Conservation (phyloP, 2,113 vertebrate species). For the Pampusana beccarii region DNA sequence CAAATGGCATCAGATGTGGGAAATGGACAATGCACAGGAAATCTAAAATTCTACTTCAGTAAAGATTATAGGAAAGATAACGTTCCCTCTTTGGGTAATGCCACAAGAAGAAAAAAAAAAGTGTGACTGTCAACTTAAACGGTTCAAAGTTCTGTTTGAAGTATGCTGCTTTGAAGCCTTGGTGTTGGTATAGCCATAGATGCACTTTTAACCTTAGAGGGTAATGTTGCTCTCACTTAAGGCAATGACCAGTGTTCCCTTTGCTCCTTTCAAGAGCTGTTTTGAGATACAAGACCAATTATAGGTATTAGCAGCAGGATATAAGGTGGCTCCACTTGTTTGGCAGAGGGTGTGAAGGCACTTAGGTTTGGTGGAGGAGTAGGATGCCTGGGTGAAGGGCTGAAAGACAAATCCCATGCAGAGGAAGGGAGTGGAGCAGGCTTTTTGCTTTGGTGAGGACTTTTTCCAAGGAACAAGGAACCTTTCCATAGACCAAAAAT, state of each 20-base stretch:
- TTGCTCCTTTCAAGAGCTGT: neutral
- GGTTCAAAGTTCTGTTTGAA: slow-evolving; percentile 14
- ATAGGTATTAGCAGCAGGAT: neutral
- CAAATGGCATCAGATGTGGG: neutral
- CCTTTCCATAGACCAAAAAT: neutral
- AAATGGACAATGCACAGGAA: neutral
- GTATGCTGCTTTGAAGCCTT: neutral
- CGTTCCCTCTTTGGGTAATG: neutral
- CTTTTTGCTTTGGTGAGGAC: neutral
- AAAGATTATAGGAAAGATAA: neutral
- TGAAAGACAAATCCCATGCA: neutral
- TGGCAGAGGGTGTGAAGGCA: neutral
- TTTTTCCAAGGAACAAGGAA: neutral
- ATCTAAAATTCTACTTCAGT: neutral
- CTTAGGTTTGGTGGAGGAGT: neutral
- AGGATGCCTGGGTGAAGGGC: neutral
- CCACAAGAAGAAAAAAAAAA: neutral
- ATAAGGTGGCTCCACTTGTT: neutral
- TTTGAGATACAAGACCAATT: neutral
- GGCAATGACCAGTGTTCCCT: neutral
- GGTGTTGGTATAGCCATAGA: neutral
- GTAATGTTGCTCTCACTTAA: neutral
- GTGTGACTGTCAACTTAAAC: neutral
- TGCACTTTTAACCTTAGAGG: neutral
- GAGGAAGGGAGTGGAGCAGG: neutral